A percentile compares a stretch with the other conserved stretches of the same genome.
Conservation (phyloP, 92 coral and sea anemone genomes). For the Porites rus region DNA sequence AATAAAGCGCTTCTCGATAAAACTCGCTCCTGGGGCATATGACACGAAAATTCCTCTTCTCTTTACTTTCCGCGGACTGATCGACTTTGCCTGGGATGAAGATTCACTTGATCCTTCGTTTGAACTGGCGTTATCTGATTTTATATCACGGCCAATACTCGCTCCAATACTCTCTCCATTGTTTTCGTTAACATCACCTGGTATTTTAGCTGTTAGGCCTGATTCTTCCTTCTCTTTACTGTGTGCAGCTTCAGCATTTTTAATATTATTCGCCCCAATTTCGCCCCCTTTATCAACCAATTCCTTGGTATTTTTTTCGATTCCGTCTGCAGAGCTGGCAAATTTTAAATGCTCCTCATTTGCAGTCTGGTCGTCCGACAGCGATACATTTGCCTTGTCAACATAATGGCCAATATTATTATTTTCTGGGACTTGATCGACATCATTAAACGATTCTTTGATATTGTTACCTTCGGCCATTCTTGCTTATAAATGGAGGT, state of each 20-base stretch:
- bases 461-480: constrained; percentile 17
- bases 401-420: constrained; percentile 14
- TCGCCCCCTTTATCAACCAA: neutral
- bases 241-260: neutral
- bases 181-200: constrained; percentile 8
- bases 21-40: constrained; percentile 87
- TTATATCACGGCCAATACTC: neutral
- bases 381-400: constrained; percentile 23
- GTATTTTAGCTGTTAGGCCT: neutral
- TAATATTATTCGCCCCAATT: neutral
- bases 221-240: neutral
- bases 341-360: neutral
- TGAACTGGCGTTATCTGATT: constrained; percentile 38
- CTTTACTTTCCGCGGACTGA: constrained; percentile 75
- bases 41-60: constrained; percentile 90
- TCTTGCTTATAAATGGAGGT: constrained; percentile 8
- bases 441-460: neutral
- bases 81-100: constrained; percentile 34
- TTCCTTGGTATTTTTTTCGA: neutral
- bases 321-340: neutral
- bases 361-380: constrained; percentile 9
- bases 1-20: constrained; percentile 81
- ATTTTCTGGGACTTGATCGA: neutral
- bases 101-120: constrained; percentile 29
- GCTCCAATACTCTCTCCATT: constrained; percentile 11